Conservation (phyloP, 2,797 vertebrate genomes). For the Eidolon dupreanum region DNA sequence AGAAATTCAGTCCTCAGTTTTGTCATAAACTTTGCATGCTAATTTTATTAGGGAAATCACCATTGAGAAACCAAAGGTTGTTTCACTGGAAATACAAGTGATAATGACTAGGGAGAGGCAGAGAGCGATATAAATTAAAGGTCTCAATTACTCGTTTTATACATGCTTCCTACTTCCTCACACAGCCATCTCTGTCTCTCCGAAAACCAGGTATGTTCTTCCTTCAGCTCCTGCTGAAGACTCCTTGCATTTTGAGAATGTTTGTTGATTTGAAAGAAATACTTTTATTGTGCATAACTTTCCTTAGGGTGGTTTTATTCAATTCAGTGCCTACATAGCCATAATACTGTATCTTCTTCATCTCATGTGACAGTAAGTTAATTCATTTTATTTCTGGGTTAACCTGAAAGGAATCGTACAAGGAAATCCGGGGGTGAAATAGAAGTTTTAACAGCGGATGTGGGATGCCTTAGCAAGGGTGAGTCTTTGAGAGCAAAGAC, state of each 20-base stretch:
- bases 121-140: conserved; percentile 63
- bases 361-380: not conserved
- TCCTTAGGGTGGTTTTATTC: conserved; percentile 25
- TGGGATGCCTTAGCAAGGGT: not conserved
- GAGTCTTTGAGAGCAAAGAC: not conserved
- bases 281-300: not conserved
- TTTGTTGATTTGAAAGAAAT: not conserved
- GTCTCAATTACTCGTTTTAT: not conserved
- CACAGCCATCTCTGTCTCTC: not conserved
- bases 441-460: not conserved
- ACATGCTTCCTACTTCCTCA: not conserved
- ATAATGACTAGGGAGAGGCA: conserved; percentile 73
- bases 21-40: not conserved
- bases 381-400: conserved; percentile 3
- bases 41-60: conserved; percentile 57
- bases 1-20: not conserved
- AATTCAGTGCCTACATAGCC: not conserved
- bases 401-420: not conserved
- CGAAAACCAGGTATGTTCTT: conserved; percentile 63
- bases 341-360: not conserved
- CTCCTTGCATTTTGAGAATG: not conserved
- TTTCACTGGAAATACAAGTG: conserved; percentile 61
- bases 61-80: conserved; percentile 71
- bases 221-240: not conserved
- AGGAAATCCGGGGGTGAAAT: not conserved